Conservation (phyloP, 2,113 vertebrate genomes). For the Lepus europaeus region DNA sequence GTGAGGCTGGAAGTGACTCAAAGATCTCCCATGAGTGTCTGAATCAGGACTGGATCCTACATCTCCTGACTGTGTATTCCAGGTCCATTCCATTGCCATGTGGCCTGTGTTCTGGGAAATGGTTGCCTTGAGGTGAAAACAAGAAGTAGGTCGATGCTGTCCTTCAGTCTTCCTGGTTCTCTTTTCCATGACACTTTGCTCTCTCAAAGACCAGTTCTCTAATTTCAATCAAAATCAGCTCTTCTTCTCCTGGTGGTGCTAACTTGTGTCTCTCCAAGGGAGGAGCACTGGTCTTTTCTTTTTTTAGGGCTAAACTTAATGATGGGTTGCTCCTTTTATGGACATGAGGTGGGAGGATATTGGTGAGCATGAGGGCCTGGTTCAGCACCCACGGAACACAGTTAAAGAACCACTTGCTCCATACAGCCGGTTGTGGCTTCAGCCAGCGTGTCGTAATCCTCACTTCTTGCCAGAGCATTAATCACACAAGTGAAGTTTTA, state of each 20-base stretch:
- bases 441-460: not conserved
- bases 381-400: not conserved
- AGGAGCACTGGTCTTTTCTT: not conserved
- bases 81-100: not conserved
- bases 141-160: not conserved
- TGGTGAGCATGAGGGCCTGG: not conserved
- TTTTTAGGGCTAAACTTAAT: not conserved
- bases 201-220: not conserved
- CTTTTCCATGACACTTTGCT: not conserved
- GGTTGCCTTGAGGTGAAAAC: not conserved
- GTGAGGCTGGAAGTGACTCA: not conserved
- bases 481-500: conserved; percentile 24
- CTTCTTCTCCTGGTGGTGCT: not conserved
- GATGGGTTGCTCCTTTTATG: not conserved
- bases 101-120: not conserved
- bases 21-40: not conserved
- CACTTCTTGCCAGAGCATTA: not conserved
- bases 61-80: not conserved
- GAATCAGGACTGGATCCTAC: not conserved
- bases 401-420: not conserved
- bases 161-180: not conserved
- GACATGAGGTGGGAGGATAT: not conserved
- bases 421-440: not conserved
- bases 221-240: not conserved
- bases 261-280: not conserved